phyloP scores from a whole-genome alignment of 1,140 invertebrate genomes.

The Drosophila novamexicana region DNA sequence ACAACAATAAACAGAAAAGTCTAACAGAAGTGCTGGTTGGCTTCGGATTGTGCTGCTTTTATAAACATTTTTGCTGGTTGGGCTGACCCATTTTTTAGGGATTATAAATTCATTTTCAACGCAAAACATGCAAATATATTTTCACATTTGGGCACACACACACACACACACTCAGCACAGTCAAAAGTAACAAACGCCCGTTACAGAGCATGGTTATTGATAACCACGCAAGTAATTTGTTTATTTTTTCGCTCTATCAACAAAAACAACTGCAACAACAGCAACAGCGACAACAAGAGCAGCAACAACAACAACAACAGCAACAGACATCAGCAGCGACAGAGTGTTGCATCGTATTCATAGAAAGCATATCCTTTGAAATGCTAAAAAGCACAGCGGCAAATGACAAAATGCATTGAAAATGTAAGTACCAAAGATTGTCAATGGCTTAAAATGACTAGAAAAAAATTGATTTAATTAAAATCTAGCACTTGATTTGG shows the following conservation, averaged over 20 bases:
- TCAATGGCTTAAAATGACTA: background rate
- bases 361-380: constrained; percentile 10
- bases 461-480: background rate
- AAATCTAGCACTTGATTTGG: background rate
- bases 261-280: background rate
- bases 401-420: constrained; percentile 5
- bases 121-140: constrained; percentile 60
- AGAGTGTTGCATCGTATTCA: background rate
- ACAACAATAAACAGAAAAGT: constrained; percentile 30
- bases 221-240: constrained; percentile 25
- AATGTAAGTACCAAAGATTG: background rate
- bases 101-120: constrained; percentile 75
- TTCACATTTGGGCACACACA: constrained; percentile 26
- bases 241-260: constrained; percentile 7
- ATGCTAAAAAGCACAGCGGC: constrained; percentile 5
- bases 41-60: constrained; percentile 24
- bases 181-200: constrained; percentile 9
- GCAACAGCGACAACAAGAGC: background rate
- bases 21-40: background rate
- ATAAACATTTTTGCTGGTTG: constrained; percentile 57
- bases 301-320: constrained; percentile 7
- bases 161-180: background rate
- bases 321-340: background rate
- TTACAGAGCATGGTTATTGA: background rate
- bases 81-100: constrained; percentile 54